Percentiles rank a stretch among this genome's conserved stretches.
These are phyloP conservation scores for Irena cyanogastra DNA, from an alignment of 2,113 vertebrate species.

Conservation along the genomic window DNA sequence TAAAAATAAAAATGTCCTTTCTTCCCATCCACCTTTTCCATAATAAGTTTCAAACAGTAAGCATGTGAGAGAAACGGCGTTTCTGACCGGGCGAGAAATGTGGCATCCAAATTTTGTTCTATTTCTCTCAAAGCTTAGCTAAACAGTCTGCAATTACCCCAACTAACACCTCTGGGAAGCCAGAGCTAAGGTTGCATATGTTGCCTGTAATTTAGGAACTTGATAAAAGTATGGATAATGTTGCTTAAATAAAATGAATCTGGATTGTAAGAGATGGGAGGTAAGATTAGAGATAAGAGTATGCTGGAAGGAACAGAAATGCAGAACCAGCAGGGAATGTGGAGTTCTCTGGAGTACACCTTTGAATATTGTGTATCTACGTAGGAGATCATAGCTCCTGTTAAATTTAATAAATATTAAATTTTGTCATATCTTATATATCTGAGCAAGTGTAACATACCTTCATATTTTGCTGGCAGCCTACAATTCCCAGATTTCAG, in stretches of 20 bases:
- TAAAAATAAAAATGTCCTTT: background rate
- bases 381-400: conserved; percentile 38
- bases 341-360: background rate
- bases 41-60: background rate
- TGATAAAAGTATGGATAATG: conserved; percentile 35
- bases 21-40: background rate
- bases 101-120: background rate
- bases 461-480: conserved; percentile 42
- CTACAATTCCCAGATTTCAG: conserved; percentile 56
- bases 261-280: conserved; percentile 8
- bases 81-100: background rate
- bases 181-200: background rate
- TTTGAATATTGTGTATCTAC: conserved; percentile 13
- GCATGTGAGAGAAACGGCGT: background rate
- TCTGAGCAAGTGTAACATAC: conserved; percentile 29
- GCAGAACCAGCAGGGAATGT: background rate
- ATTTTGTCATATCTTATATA: conserved; percentile 44
- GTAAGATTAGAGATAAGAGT: conserved; percentile 56
- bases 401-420: conserved; percentile 58
- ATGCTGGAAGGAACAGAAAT: conserved; percentile 12
- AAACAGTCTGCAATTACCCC: background rate
- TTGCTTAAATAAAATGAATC: conserved; percentile 1
- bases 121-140: background rate
- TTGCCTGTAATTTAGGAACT: conserved; percentile 18
- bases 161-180: conserved; percentile 13